Base-by-base conservation (phyloP, 2,888 invertebrate genomes). In the Pollenia angustigena region DNA sequence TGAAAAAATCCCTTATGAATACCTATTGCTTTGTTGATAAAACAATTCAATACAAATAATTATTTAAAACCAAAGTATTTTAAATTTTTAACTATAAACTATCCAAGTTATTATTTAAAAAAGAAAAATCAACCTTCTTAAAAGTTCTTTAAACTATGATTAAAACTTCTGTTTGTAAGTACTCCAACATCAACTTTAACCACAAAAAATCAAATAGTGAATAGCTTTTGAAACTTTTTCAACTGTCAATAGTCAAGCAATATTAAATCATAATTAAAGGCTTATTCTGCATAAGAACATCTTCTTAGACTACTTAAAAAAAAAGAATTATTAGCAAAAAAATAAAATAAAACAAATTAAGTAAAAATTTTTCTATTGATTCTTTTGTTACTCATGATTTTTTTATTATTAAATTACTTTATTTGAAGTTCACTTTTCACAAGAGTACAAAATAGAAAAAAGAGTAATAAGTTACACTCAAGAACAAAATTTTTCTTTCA, bases 341-440 rank as follows among this genome's bases (percentile, higher is more conserved):
- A 58, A 75, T 9, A 44, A 4, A 40, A 23, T 23, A 23, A 23
- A 23, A 23, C 23, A 23, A 23, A 32, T 42, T 16, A 46, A 10
- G 69, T 14, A 50, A 56, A 71, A 71, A 52, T 50, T 68, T 82
- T 66, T 12, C 0, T 76, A 81, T 72, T 81, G 68, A 72, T 84
- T 78, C 81, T 69, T 52, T 81, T 76, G 52, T 81, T 68, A 62
- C 23, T 69, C 60, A 82, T 79, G 64, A 76, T 64, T 80, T 86
- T 23, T 75, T 76, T 78, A 81, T 84, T 84, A 84, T 84, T 87
- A 85, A 84, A 87, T 84, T 87, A 78, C 74, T 84, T 78, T 87
- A 78, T 64, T 78, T 79, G 66, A 60, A 81, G 74, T 79, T 85
- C 78, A 62, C 56, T 76, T 85, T 74, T 83, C 46, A 79, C 52